phyloP scores from a whole-genome alignment of 2,113 vertebrate genomes.

The Prinia subflava region DNA sequence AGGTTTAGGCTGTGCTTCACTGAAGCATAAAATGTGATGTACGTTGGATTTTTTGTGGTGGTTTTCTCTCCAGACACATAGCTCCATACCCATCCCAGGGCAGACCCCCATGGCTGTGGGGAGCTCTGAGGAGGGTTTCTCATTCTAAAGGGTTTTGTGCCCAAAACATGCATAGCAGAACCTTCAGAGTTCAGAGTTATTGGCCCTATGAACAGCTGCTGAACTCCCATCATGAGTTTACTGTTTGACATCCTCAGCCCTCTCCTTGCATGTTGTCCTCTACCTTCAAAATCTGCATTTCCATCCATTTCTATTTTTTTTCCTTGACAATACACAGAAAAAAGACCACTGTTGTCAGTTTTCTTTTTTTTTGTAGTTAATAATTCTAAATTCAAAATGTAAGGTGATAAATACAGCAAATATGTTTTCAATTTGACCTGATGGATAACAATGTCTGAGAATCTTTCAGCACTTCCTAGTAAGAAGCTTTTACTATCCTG shows the following conservation, averaged over 20 bases:
- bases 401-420: not conserved
- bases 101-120: not conserved
- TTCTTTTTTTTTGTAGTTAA: not conserved
- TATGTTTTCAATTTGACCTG: not conserved
- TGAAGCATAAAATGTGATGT: not conserved
- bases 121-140: not conserved
- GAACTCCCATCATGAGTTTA: not conserved
- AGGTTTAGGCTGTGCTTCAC: not conserved
- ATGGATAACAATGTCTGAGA: not conserved
- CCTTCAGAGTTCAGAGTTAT: not conserved
- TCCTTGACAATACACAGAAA: not conserved
- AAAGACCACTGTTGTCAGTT: not conserved
- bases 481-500: not conserved
- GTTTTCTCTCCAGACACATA: not conserved
- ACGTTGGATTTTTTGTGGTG: not conserved
- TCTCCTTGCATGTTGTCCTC: not conserved
- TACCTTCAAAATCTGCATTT: not conserved
- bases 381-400: not conserved
- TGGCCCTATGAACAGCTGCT: not conserved
- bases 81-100: not conserved
- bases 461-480: not conserved
- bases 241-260: not conserved
- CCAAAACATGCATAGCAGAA: not conserved
- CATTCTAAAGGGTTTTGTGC: not conserved
- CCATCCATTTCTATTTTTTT: not conserved